Evolutionary conservation across 2,888 invertebrate genomes (phyloP).

Genomic region (Acanthosoma haemorrhoidale): DNA sequence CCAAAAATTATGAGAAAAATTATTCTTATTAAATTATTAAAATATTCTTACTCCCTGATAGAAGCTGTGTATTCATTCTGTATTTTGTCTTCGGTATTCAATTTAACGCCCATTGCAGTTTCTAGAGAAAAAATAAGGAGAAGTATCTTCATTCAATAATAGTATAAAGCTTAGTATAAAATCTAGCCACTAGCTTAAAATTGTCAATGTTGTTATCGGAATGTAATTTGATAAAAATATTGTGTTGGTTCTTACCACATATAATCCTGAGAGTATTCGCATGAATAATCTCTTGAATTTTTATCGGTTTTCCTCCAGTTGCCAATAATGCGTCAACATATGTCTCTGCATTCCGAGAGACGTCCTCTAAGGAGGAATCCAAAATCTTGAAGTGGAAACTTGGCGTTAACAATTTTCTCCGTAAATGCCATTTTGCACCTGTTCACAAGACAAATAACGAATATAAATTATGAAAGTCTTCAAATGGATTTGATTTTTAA

Average conservation of each 20-base stretch:
- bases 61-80: neutral
- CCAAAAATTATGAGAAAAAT: no score
- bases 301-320: conserved; percentile 8
- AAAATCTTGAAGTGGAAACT: conserved; percentile 31
- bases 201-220: no score
- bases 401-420: conserved; percentile 22
- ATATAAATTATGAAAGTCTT: no score
- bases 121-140: neutral
- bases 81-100: neutral
- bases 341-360: conserved; percentile 2
- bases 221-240: no score
- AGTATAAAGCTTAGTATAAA: no score
- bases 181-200: no score
- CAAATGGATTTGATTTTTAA: no score
- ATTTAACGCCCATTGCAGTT: neutral
- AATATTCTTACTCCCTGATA: neutral
- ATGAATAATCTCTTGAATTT: neutral
- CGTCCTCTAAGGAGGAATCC: conserved; percentile 6
- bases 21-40: no score
- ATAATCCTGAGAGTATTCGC: neutral
- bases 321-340: neutral
- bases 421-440: conserved; percentile 27
- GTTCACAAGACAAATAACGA: no score
- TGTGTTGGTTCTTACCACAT: conserved; percentile 18
- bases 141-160: neutral